Percentiles rank a stretch among this genome's conserved stretches.
Evolutionary conservation across 2,797 vertebrate species (phyloP).

Genomic region (Oreortyx pictus): DNA sequence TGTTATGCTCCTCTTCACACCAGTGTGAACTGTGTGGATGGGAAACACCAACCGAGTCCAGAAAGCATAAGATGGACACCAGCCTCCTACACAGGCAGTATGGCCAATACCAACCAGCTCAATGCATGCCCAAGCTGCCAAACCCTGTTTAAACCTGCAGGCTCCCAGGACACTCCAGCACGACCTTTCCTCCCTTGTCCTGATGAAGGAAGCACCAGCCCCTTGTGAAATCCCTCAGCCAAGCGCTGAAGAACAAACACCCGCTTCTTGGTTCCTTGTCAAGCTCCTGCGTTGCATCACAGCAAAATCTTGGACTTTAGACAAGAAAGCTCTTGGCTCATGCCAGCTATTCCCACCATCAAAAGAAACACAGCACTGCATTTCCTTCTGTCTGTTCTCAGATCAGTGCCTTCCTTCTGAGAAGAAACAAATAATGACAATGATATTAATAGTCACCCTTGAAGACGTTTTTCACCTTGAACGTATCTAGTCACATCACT

Average conservation of each 20-base stretch:
- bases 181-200: not conserved
- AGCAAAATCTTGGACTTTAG: not conserved
- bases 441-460: not conserved
- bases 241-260: not conserved
- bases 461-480: not conserved
- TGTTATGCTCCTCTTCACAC: not conserved
- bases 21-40: not conserved
- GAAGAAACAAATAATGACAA: not conserved
- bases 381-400: not conserved
- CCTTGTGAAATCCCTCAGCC: not conserved
- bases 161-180: not conserved
- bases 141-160: not conserved
- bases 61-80: not conserved
- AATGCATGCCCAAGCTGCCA: rapidly evolving
- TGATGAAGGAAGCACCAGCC: not conserved
- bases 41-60: not conserved
- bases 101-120: not conserved
- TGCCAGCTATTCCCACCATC: not conserved
- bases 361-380: not conserved
- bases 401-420: not conserved
- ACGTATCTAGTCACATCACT: not conserved
- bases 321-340: not conserved
- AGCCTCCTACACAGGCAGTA: not conserved
- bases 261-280: not conserved
- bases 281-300: not conserved